Evolutionary conservation across 2,888 invertebrate genomes (phyloP).

Genomic region (Acanthacorydalis orientalis): DNA sequence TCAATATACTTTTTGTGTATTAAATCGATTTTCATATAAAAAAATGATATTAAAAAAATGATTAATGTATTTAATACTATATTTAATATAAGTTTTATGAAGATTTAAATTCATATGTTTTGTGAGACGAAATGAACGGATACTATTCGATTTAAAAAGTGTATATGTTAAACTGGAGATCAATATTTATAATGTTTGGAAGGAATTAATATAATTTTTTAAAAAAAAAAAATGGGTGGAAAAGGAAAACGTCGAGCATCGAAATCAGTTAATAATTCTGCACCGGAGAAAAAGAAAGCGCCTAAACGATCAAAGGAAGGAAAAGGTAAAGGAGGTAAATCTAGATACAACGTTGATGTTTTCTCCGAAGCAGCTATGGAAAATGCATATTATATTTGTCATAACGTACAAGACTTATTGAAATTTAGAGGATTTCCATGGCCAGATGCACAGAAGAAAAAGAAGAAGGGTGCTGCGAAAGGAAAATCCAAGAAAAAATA

Average conservation of each 20-base stretch:
- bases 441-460: conserved; percentile 75
- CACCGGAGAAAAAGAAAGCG: conserved; percentile 21
- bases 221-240: conserved; percentile 22
- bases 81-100: no score
- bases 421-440: conserved; percentile 78
- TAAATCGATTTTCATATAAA: no score
- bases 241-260: conserved; percentile 24
- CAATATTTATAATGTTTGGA: background rate
- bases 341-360: conserved; percentile 64
- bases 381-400: conserved; percentile 85
- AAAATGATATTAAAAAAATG: no score
- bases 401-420: conserved; percentile 78
- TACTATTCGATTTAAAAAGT: no score
- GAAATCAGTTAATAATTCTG: conserved; percentile 15
- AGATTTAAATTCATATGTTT: no score
- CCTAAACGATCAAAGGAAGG: conserved; percentile 30
- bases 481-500: background rate
- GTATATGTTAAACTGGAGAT: no score
- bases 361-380: conserved; percentile 84
- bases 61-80: no score
- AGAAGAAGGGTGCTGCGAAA: conserved; percentile 45
- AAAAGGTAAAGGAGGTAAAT: conserved; percentile 31
- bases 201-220: conserved; percentile 7
- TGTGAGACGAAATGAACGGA: no score
- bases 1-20: no score